phyloP scores from a whole-genome alignment of 2,113 vertebrate genomes.

The Melanerpes formicivorus region DNA sequence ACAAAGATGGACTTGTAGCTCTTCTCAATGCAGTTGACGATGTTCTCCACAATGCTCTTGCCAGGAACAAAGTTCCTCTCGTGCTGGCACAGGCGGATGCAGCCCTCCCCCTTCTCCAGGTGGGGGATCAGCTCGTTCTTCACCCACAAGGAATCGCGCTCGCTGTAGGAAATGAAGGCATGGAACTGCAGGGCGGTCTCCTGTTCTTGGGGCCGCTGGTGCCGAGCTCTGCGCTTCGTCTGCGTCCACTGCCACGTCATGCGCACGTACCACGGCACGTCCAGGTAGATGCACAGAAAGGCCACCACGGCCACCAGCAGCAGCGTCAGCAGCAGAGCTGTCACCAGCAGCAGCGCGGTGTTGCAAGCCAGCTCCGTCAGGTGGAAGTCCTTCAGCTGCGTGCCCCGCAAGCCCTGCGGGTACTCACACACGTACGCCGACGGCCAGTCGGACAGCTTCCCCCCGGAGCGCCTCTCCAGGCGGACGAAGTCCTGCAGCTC shows the following conservation, averaged over 20 bases:
- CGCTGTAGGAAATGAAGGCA: constrained; percentile 91
- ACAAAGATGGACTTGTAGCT: constrained; percentile 89
- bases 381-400: constrained; percentile 73
- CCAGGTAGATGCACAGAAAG: constrained; percentile 79
- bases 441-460: constrained; percentile 81
- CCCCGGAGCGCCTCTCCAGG: not conserved
- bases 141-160: constrained; percentile 83
- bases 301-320: constrained; percentile 33
- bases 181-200: constrained; percentile 78
- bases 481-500: constrained; percentile 77
- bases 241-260: constrained; percentile 90
- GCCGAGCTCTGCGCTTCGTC: constrained; percentile 78
- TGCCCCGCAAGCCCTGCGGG: constrained; percentile 74
- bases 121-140: constrained; percentile 80
- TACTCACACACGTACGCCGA: constrained; percentile 79
- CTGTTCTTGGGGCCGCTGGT: constrained; percentile 6
- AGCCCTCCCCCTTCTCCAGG: constrained; percentile 77
- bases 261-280: constrained; percentile 86
- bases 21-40: constrained; percentile 87
- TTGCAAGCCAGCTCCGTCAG: constrained; percentile 81
- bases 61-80: constrained; percentile 88
- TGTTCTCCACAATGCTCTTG: constrained; percentile 89
- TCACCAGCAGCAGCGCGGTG: constrained; percentile 68
- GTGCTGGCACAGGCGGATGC: constrained; percentile 82
- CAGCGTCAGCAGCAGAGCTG: constrained; percentile 73